phyloP scores from a whole-genome alignment of 2,113 vertebrate genomes.

The Catharus fuscescens region DNA sequence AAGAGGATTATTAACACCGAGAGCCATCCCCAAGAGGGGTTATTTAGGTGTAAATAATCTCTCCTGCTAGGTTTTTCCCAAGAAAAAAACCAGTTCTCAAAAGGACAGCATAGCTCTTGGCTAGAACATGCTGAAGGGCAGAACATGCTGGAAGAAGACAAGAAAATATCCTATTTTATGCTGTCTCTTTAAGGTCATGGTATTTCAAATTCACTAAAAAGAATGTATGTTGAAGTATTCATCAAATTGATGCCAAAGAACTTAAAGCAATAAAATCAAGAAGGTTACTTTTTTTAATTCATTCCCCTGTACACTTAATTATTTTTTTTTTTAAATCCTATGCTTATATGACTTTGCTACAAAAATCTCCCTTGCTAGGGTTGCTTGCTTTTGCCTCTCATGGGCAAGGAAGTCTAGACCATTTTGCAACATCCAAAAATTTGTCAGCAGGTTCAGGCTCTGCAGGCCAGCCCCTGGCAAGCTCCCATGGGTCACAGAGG shows the following conservation, averaged over 20 bases:
- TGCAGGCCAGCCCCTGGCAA: neutral
- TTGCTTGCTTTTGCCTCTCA: neutral
- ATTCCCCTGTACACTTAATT: neutral
- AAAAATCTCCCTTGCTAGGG: neutral
- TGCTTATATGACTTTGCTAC: neutral
- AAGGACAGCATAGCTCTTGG: neutral
- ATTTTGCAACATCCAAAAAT: neutral
- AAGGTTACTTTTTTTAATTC: neutral
- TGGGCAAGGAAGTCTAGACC: neutral
- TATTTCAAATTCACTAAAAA: neutral
- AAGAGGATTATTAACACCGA: neutral
- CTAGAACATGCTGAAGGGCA: neutral
- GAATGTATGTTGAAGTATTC: neutral
- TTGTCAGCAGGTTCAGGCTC: neutral
- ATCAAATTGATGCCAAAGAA: neutral
- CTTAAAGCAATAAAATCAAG: neutral
- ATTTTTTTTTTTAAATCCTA: neutral
- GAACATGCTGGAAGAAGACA: neutral
- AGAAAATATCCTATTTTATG: neutral
- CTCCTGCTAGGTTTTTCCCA: neutral
- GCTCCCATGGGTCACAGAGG: neutral
- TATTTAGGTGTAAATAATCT: neutral
- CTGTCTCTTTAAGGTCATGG: neutral
- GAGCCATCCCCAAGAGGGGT: neutral
- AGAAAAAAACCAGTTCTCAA: neutral